These are phyloP conservation scores for Danio kyathit DNA, from an alignment of 2,797 vertebrate species.

Conservation along the genomic window DNA sequence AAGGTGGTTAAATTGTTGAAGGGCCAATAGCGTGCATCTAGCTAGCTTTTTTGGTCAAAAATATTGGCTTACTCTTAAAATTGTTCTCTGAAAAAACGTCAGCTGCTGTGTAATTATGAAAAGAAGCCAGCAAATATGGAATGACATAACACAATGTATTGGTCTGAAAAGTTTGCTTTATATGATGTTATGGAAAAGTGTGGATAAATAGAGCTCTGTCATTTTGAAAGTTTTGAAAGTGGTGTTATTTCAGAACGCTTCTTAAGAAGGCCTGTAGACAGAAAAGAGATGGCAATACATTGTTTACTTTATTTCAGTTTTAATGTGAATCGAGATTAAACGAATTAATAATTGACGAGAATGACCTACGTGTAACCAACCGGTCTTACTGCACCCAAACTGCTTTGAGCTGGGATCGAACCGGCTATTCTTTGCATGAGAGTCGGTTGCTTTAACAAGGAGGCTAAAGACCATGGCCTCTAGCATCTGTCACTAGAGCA, in stretches of 20 bases:
- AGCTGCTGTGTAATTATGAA: slow-evolving; percentile 2
- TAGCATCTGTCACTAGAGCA: no score
- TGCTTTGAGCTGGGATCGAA: no score
- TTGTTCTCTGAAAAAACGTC: background rate
- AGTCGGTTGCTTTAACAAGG: no score
- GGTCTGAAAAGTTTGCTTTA: background rate
- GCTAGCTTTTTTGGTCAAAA: background rate
- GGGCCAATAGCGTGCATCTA: slow-evolving; percentile 9
- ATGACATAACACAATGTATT: background rate
- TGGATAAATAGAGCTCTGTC: no score
- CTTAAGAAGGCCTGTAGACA: background rate
- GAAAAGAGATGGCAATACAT: background rate
- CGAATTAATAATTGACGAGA: background rate
- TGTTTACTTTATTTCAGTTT: background rate
- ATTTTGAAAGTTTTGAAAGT: slow-evolving; percentile 4
- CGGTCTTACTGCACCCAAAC: no score
- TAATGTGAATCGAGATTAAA: background rate
- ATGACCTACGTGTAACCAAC: no score
- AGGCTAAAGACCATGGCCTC: no score
- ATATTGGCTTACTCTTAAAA: background rate
- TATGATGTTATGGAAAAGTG: no score
- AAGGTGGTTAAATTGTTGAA: slow-evolving; percentile 20
- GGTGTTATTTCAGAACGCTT: background rate
- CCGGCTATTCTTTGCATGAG: no score
- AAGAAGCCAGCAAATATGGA: background rate